Evolutionary conservation across 2,888 invertebrate genomes (phyloP), one percentile per base, ranked within the genome.

Genomic region (Ceriagrion tenellum): DNA sequence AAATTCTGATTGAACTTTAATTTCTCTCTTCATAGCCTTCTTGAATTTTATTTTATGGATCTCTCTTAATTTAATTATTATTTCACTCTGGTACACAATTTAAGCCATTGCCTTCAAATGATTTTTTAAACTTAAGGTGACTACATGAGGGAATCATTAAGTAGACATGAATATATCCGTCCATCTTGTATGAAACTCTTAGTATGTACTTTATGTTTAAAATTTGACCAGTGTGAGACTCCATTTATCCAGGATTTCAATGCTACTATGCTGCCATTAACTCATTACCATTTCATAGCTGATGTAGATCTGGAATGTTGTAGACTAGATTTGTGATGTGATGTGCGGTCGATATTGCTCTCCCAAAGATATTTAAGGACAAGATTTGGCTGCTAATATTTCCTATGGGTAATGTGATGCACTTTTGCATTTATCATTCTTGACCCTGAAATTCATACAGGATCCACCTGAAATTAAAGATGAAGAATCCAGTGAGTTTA

Each of bases 131-230:
- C 47, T 47, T 55, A 90, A n/a, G n/a, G 26, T 40, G 20, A 55
- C 30, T 1, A 16, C 59, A 20, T 59, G 63, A 40, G 91, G 91
- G 47, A 74, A 93, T 40, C 35, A 40, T 88, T 63, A 63, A 69
- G 26, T 16, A 69, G 40, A n/a, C 26, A 89, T 89, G n/a, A 20
- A 18, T 69, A 63, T 91, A 93, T 93, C 93, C 93, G 93, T 93
- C 93, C 93, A 93, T 93, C 69, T 26, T 35, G n/a, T 35, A 81
- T 13, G 12, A 35, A 81, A 13, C 35, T 81, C 81, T 81, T 20
- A 59, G 2, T 8, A 12, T 13, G 30, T 35, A 81, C 69, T 69
- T 69, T 6, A 26, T 81, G n/a, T 81, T 81, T 3, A 81, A 35
- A 81, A 35, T 35, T 13, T 81, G 81, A 35, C 3, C 35, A 81